These are phyloP conservation scores for Scolopax bukidnonensis DNA, from an alignment of 2,797 vertebrate genomes.

Conservation along the genomic window DNA sequence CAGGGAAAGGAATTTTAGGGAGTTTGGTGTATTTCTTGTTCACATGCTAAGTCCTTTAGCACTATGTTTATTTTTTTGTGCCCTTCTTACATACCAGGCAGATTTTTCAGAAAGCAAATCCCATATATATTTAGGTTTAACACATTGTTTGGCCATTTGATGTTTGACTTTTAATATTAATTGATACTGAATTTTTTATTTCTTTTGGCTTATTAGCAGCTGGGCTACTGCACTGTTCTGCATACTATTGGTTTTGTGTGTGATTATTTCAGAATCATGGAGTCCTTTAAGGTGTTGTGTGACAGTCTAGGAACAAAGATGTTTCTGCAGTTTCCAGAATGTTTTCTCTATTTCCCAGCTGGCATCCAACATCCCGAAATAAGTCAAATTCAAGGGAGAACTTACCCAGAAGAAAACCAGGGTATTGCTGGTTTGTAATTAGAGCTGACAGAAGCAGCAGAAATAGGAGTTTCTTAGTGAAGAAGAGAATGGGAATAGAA, in stretches of 20 bases:
- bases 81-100: neutral
- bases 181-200: neutral
- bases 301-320: neutral
- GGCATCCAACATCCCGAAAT: neutral
- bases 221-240: neutral
- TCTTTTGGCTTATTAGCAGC: neutral
- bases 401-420: neutral
- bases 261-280: neutral
- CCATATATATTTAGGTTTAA: neutral
- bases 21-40: neutral
- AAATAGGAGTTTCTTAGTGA: neutral
- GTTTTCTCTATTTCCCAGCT: constrained; percentile 8
- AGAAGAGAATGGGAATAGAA: neutral
- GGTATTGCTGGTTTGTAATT: neutral
- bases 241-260: neutral
- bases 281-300: neutral
- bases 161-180: neutral
- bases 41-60: neutral
- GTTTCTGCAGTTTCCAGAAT: neutral
- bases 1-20: neutral
- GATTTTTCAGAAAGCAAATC: neutral
- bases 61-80: neutral
- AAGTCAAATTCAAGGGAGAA: neutral
- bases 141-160: neutral
- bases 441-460: constrained; percentile 11